These are phyloP conservation scores for Porites divaricata DNA, from an alignment of 92 coral and sea anemone species.

Conservation along the genomic window DNA sequence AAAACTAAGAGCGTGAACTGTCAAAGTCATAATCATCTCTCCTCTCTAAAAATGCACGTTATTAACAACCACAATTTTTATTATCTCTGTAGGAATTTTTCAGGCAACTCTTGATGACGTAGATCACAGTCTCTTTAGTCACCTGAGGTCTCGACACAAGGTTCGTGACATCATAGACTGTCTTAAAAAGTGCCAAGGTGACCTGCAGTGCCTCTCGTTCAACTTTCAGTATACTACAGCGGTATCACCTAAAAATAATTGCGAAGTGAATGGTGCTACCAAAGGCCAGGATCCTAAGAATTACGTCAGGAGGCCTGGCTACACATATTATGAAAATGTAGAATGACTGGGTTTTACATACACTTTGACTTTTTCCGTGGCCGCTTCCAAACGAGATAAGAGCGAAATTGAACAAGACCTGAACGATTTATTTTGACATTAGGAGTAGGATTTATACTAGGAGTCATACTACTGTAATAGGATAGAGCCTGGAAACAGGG, in stretches of 20 bases:
- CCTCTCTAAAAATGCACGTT: no score
- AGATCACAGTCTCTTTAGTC: not conserved
- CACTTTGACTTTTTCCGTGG: no score
- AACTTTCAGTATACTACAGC: not conserved
- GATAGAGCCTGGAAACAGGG: no score
- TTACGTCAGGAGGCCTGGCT: slow-evolving; percentile 12
- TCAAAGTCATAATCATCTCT: no score
- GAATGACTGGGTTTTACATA: not conserved
- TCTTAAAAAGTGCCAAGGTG: slow-evolving; percentile 4
- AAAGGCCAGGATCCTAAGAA: slow-evolving; percentile 2
- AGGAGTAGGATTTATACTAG: no score
- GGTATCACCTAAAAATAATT: not conserved
- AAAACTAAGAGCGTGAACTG: no score
- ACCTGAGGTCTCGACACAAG: not conserved
- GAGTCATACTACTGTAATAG: no score
- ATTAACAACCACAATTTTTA: no score
- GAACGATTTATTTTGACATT: no score
- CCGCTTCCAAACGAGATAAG: no score
- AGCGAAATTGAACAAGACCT: no score
- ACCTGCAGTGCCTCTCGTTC: slow-evolving; percentile 11
- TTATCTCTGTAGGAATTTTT: not conserved
- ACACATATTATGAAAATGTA: slow-evolving; percentile 6
- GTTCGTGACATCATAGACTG: slow-evolving; percentile 2
- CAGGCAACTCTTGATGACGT: slow-evolving; percentile 9
- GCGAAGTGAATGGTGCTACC: not conserved